Conservation (phyloP, 2,797 vertebrate species). For the Orestias chungarensis region DNA sequence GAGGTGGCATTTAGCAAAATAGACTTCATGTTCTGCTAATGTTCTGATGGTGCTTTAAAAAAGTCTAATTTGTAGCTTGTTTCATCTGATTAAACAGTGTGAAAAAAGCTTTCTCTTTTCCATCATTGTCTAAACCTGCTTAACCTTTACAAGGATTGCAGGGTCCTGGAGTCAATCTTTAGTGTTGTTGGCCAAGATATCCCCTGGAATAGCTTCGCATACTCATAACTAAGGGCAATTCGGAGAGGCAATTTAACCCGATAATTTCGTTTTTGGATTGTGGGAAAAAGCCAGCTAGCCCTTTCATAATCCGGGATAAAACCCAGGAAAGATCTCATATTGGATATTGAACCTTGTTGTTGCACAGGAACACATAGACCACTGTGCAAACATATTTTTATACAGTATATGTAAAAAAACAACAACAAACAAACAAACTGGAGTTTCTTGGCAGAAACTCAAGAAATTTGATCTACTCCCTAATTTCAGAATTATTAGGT, state of each 20-base stretch:
- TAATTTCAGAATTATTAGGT: not conserved
- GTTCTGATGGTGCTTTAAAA: not conserved
- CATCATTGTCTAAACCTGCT: too few relatives aligned
- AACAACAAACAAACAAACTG: not conserved
- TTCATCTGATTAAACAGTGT: not conserved
- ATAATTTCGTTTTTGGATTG: not conserved
- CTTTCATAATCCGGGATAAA: too few relatives aligned
- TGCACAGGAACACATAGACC: not conserved
- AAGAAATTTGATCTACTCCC: not conserved
- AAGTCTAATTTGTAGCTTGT: not conserved
- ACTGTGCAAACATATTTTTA: not conserved
- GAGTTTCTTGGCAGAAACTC: too few relatives aligned
- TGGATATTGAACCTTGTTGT: not conserved
- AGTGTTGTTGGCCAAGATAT: too few relatives aligned
- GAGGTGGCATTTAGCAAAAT: too few relatives aligned
- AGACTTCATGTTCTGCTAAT: too few relatives aligned
- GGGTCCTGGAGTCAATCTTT: too few relatives aligned
- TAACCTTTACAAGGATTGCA: too few relatives aligned
- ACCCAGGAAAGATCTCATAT: not conserved
- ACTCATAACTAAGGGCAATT: too few relatives aligned
- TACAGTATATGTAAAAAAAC: not conserved
- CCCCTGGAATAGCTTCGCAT: too few relatives aligned
- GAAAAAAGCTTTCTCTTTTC: too few relatives aligned
- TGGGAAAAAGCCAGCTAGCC: not conserved
- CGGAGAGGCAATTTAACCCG: not conserved